Evolutionary conservation across 1,140 invertebrate genomes (phyloP).

Genomic region (Eufriesea mexicana): DNA sequence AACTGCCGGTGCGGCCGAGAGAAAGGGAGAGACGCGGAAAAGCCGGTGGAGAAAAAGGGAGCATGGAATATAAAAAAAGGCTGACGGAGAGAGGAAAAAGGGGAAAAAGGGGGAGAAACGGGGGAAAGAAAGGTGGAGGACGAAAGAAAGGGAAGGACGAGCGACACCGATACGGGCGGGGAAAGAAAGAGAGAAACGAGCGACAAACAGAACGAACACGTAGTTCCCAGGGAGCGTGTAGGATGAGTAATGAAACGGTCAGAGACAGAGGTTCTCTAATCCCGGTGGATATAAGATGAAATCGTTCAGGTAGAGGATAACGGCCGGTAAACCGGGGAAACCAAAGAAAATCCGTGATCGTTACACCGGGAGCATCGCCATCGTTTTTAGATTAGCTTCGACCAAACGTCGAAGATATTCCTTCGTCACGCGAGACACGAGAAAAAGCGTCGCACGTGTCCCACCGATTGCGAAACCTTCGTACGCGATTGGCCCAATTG

Average conservation of each 20-base stretch:
- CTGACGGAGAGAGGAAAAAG: background rate
- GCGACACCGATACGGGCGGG: background rate
- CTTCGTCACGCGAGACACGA: slow-evolving; percentile 32
- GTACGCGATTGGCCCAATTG: background rate
- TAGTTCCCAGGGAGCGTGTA: slow-evolving; percentile 56
- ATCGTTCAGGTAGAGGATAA: slow-evolving; percentile 52
- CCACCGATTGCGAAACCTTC: slow-evolving; percentile 15
- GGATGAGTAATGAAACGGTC: slow-evolving; percentile 74
- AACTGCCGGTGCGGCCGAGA: slow-evolving; percentile 41
- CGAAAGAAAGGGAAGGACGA: slow-evolving; percentile 3
- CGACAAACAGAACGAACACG: slow-evolving; percentile 59
- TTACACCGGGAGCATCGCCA: slow-evolving; percentile 45
- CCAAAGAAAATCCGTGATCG: slow-evolving; percentile 58
- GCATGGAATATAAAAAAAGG: slow-evolving; percentile 29
- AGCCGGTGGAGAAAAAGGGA: slow-evolving; percentile 7
- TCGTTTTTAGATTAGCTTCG: slow-evolving; percentile 62
- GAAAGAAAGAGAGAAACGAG: slow-evolving; percentile 24
- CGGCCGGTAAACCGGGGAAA: slow-evolving; percentile 41
- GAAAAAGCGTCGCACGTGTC: background rate
- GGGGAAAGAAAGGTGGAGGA: background rate
- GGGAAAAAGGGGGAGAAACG: background rate
- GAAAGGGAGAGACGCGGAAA: slow-evolving; percentile 26
- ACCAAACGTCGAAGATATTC: slow-evolving; percentile 41
- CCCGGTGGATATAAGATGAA: slow-evolving; percentile 65
- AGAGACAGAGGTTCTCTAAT: slow-evolving; percentile 68